Base-by-base conservation (phyloP, 2,113 vertebrate genomes). In the Ophthalmotilapia sp. region DNA sequence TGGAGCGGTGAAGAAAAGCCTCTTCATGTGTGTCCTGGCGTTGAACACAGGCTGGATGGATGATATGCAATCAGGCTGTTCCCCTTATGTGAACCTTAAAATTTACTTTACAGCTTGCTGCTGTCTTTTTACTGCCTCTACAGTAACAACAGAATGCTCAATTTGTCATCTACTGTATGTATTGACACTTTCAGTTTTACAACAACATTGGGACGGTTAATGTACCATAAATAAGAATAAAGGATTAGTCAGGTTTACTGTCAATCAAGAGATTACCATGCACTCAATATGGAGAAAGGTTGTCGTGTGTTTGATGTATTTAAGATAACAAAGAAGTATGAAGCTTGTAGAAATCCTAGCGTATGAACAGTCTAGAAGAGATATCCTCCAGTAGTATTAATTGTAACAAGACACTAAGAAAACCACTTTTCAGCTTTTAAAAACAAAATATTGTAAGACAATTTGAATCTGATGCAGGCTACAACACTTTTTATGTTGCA, bases 1-100 rank as follows among this genome's bases (percentile, higher is more conserved):
- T 85, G 93, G 82, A 92, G 90, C 91, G 79, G 90, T 81, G 58
- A 93, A 90, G 88, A 91, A 90, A 93, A 91, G 51, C 84, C 77
- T 92, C 92, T 93, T 91, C 91, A 93, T 94, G 95, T 93, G 92
- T 92, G 89, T 94, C 88, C 91, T 94, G 92, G 88, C 86, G 5
- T 62, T 89, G 56, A 89, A n/a, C 81, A 58, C 83, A 68, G 88
- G 62, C 60, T 86, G 86, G 77, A 62, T 83, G 55, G 38, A 51
- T 81, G 82, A 86, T 70, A 80, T 80, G 88, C 86, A 91, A 88
- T 90, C 90, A 91, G 47, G 19, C 86, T 79, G n/a, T 56, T 91
- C 70, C 86, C 88, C 87, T 91, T 3, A 89, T 60, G 68, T 89
- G 87, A 95, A 93, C 90, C 83, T 86, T 86, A 45, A 91, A 86